Conservation (phyloP, 2,888 invertebrate species). For the Agonopterix subpropinquella region DNA sequence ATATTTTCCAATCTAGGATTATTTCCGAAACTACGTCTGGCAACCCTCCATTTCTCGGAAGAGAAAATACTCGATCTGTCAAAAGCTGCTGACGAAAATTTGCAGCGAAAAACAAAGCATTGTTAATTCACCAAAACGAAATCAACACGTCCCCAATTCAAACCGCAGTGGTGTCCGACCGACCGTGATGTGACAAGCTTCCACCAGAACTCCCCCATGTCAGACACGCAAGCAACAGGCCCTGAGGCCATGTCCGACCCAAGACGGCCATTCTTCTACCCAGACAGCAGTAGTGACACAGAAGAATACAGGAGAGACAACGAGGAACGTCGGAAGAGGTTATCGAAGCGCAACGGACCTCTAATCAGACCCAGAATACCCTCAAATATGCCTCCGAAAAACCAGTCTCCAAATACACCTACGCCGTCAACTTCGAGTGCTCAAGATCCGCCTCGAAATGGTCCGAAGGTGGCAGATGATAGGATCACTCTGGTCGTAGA, state of each 20-base stretch:
- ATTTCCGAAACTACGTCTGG: too few relatives aligned
- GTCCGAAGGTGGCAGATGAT: slow-evolving; percentile 77
- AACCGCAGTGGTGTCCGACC: slow-evolving; percentile 31
- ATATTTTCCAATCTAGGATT: too few relatives aligned
- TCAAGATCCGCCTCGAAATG: slow-evolving; percentile 47
- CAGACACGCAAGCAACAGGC: slow-evolving; percentile 54
- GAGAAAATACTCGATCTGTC: too few relatives aligned
- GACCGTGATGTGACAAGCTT: slow-evolving; percentile 62
- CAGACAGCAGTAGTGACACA: slow-evolving; percentile 89
- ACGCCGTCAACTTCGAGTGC: slow-evolving; percentile 54
- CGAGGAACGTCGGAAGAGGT: slow-evolving; percentile 80
- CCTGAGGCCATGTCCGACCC: slow-evolving; percentile 57
- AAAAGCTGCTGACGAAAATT: slow-evolving; percentile 9
- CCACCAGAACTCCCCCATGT: slow-evolving; percentile 57
- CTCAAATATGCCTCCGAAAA: slow-evolving; percentile 52
- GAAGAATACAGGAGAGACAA: slow-evolving; percentile 83
- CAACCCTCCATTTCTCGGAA: too few relatives aligned
- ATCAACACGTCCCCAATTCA: slow-evolving; percentile 8
- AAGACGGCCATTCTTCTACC: slow-evolving; percentile 62
- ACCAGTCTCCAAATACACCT: slow-evolving; percentile 41
- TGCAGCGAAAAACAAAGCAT: slow-evolving; percentile 7
- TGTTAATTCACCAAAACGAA: slow-evolving; percentile 17
- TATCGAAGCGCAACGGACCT: slow-evolving; percentile 60
- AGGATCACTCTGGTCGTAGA: slow-evolving; percentile 96
- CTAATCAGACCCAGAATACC: slow-evolving; percentile 37